Evolutionary conservation across 64 coral and sea anemone genomes (phyloP), one percentile per base, ranked within the genome.

Genomic region (Cladopsammia gracilis): DNA sequence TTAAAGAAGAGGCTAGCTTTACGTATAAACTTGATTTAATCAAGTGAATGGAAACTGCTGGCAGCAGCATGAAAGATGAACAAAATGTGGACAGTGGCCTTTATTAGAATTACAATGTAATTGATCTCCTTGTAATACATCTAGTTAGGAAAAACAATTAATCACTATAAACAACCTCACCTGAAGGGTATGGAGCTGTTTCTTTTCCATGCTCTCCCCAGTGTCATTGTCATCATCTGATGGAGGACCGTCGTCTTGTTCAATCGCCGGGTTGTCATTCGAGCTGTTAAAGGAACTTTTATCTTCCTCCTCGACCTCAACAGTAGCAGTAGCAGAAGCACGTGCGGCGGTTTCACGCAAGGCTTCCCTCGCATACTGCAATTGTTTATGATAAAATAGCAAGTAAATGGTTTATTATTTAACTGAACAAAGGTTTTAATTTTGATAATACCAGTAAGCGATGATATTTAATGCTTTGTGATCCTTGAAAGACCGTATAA

Each of bases 371-470:
- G 70, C 52, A 71, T 48, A 86, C 83, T 86, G 44, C 83, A 71
- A 86, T 68, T 86, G 64, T 86, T 71, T 66, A 86, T 56, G 54
- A 86, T 71, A 70, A 86, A 65, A 70, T 23, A 64, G 7, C 11
- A 66, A 9, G 23, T 86, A 42, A 71, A 23, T 70, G 65, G 70
- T 53, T 50, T 16, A 25, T 70, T 70, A 45, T 71, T 86, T 48
- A 4, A 25, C 62, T 48, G 69, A 86, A 47, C 62, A 10, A 50
- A 62, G 56, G 26, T 83, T 43, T 65, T 64, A 62, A 64, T 83
- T 22, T 11, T 20, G 26, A 23, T 20, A 64, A 16, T 83, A 64
- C 42, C 78, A 50, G 78, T 81, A 81, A 16, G 60, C 79, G 47
- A 45, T 64, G 54, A 83, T 62, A 65, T 46, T 2, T 34, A 62